These are phyloP conservation scores for Gymnoscelis rufifasciata DNA, from an alignment of 2,888 invertebrate genomes.

Conservation along the genomic window DNA sequence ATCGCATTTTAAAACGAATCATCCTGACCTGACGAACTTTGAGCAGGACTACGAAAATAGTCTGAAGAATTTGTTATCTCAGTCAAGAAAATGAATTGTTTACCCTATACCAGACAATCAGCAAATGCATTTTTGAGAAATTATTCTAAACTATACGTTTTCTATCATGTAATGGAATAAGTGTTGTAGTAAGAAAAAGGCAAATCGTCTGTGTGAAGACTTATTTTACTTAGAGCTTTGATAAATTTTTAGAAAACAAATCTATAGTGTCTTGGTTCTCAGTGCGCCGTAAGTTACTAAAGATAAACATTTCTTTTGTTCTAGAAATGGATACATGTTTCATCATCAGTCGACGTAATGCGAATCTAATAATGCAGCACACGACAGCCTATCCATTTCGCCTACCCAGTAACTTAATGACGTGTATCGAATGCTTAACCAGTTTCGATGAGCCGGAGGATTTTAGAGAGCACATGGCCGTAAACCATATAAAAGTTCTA, in stretches of 20 bases:
- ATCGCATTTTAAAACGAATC: conserved; percentile 64
- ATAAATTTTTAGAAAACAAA: too few species aligned
- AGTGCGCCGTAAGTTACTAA: too few species aligned
- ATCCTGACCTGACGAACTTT: conserved; percentile 52
- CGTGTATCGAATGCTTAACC: conserved; percentile 40
- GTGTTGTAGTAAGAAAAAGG: too few species aligned
- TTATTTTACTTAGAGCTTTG: too few species aligned
- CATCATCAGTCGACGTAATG: conserved; percentile 39
- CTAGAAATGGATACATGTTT: conserved; percentile 39
- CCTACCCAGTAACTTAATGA: conserved; percentile 34
- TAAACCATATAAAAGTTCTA: not conserved
- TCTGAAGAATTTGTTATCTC: not conserved
- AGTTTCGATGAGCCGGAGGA: conserved; percentile 34
- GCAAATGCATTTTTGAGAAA: too few species aligned
- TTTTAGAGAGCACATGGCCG: conserved; percentile 42
- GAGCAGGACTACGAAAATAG: conserved; percentile 41
- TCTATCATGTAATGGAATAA: too few species aligned
- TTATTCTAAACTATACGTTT: too few species aligned
- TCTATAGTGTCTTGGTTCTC: too few species aligned
- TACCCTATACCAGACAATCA: not conserved
- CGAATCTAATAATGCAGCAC: conserved; percentile 38
- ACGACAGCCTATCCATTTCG: conserved; percentile 47
- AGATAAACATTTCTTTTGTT: conserved; percentile 49
- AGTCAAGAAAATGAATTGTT: conserved; percentile 1
- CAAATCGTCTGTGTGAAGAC: too few species aligned